phyloP scores from a whole-genome alignment of 92 coral and sea anemone genomes.

The Parazoanthus swiftii region DNA sequence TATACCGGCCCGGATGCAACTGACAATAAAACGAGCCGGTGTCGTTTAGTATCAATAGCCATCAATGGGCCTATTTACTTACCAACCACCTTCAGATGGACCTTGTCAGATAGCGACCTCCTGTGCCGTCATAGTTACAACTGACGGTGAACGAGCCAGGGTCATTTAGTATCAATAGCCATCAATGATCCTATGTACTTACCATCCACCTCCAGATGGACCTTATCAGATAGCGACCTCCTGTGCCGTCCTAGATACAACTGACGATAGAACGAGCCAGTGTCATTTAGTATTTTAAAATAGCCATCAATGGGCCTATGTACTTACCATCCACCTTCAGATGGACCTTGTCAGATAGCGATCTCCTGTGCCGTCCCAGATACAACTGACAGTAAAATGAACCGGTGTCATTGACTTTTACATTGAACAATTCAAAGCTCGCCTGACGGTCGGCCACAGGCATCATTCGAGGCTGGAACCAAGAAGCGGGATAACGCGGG shows the following conservation, averaged over 20 bases:
- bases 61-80: background rate
- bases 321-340: conserved; percentile 42
- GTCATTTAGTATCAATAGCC: background rate
- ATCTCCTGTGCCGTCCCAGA: background rate
- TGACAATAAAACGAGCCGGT: background rate
- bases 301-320: background rate
- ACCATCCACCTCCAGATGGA: conserved; percentile 33
- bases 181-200: background rate
- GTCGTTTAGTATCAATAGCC: background rate
- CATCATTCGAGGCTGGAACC: conserved; percentile 31
- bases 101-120: background rate
- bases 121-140: background rate
- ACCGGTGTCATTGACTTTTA: conserved; percentile 30
- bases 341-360: conserved; percentile 4
- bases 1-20: no score
- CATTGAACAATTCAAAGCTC: conserved; percentile 13
- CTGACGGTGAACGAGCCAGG: conserved; percentile 10
- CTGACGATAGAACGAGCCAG: conserved; percentile 10
- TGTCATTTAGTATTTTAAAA: background rate
- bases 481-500: conserved; percentile 14
- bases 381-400: conserved; percentile 28
- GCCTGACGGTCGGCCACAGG: conserved; percentile 18
- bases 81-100: conserved; percentile 33
- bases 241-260: background rate
- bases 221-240: background rate